Evolutionary conservation across 2,113 vertebrate genomes (phyloP).

Genomic region (Polypterus senegalus): DNA sequence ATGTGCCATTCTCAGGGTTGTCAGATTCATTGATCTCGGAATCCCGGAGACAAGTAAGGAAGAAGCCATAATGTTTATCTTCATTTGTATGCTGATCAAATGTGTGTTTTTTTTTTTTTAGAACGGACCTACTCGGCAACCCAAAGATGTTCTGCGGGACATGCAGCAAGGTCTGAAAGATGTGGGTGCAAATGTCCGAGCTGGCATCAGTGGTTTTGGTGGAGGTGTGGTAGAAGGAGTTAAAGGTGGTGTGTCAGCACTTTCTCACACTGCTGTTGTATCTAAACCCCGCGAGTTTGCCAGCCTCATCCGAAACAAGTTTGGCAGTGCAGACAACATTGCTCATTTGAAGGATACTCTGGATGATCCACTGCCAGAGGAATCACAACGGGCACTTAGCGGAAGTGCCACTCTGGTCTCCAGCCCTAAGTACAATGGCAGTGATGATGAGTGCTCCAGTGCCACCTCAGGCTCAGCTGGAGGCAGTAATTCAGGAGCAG

Average conservation of each 20-base stretch:
- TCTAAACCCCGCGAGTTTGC: constrained; percentile 92
- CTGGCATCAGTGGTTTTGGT: constrained; percentile 89
- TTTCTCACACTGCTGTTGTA: constrained; percentile 85
- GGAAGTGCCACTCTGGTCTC: constrained; percentile 90
- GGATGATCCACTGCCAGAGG: constrained; percentile 72
- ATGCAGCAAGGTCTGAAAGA: constrained; percentile 97
- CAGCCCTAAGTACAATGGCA: constrained; percentile 85
- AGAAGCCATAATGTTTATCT: not conserved
- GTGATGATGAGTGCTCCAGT: constrained; percentile 88
- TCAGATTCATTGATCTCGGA: not conserved
- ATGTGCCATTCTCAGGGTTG: not conserved
- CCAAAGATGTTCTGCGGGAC: constrained; percentile 91
- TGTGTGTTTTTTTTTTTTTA: constrained; percentile 22
- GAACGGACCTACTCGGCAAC: constrained; percentile 85
- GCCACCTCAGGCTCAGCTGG: constrained; percentile 76
- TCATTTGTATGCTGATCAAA: not conserved
- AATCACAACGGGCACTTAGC: constrained; percentile 67
- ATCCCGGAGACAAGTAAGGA: too few species aligned
- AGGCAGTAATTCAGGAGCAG: constrained; percentile 73
- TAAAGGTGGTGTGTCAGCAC: constrained; percentile 81
- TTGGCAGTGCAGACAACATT: constrained; percentile 93
- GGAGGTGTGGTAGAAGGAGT: constrained; percentile 89
- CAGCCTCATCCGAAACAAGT: constrained; percentile 93
- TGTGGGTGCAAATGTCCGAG: constrained; percentile 85
- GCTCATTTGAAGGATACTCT: constrained; percentile 84